A percentile compares a stretch with the other conserved stretches of the same genome.
phyloP scores from a whole-genome alignment of 2,888 invertebrate species.

The Abrostola tripartita region DNA sequence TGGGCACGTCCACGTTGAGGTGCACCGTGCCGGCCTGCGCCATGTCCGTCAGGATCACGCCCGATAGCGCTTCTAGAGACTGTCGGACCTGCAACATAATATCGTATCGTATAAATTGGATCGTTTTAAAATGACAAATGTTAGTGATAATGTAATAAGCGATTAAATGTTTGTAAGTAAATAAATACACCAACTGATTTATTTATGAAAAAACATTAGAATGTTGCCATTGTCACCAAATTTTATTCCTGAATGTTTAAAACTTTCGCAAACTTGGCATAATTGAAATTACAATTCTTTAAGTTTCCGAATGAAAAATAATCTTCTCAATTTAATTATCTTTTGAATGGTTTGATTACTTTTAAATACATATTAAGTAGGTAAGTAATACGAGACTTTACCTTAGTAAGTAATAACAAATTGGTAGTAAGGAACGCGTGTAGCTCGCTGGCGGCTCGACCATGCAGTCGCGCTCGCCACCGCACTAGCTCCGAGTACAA shows the following conservation, averaged over 20 bases:
- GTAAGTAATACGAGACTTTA: constrained; percentile 29
- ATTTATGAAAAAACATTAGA: background rate
- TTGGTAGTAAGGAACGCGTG: constrained; percentile 93
- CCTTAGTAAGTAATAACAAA: constrained; percentile 94
- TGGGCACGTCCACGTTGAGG: constrained; percentile 70
- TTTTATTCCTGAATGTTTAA: too few species aligned
- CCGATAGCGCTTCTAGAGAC: constrained; percentile 93
- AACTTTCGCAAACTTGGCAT: background rate
- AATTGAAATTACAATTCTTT: too few species aligned
- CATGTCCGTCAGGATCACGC: constrained; percentile 88
- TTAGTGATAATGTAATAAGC: too few species aligned
- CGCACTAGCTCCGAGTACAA: constrained; percentile 90
- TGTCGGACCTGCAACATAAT: constrained; percentile 91
- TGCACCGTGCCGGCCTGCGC: constrained; percentile 64
- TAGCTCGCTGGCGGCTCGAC: constrained; percentile 91
- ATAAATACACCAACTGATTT: too few species aligned
- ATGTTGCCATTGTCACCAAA: background rate
- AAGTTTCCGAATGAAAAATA: too few species aligned
- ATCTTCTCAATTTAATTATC: constrained; percentile 12
- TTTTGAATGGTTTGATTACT: constrained; percentile 1
- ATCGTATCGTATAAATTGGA: too few species aligned
- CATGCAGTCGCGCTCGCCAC: constrained; percentile 91
- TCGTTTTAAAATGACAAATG: background rate
- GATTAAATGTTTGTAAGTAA: too few species aligned
- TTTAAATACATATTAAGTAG: background rate